Base-by-base conservation (phyloP, 2,888 invertebrate genomes). In the Clusia tigrina region DNA sequence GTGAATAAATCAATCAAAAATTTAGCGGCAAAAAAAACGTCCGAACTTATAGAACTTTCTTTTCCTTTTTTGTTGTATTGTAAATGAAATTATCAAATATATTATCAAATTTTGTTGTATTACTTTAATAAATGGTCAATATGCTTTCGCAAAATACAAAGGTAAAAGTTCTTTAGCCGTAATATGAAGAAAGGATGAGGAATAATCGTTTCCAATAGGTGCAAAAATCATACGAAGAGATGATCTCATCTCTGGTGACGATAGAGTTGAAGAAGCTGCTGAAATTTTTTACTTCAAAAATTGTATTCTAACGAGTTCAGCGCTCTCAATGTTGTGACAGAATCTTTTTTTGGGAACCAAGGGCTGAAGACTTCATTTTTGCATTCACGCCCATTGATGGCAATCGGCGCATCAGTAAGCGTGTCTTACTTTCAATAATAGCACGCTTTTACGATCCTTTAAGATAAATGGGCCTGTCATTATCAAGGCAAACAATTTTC, bases 381-480 rank as follows among this genome's bases (percentile, higher is more conserved):
- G 18, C 51, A 2, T 58, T 58, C 22, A 48, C 37, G n/a, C 51
- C 58, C 2, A 51, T 22, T 3, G 2, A 51, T n/a, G n/a, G 9
- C 9, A 12, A 2, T 5, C 18, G 17, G 6, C 25, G 53, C 2
- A 52, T 60, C 15, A 65, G 64, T 0, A 71, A 67, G 15, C 65
- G 67, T 2, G 42, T 53, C 9, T 51, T 67, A n/a, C 32, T 67
- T 5, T 63, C 65, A 2, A 57, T 63, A 10, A 60, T 67, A 12
- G 65, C 67, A 17, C 24, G 62, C 12, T 65, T 64, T 46, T 68
- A 66, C 22, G 65, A 66, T n/a, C 69, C 62, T 2, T 66, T 81
- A 89, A 92, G 96, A 87, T 96, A 96, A 25, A 67, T 67, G 52
- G 63, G n/a, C n/a, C n/a, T n/a, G n/a, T n/a, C n/a, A n/a, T n/a